A percentile compares a stretch with the other conserved stretches of the same genome.
phyloP scores from a whole-genome alignment of 2,113 vertebrate species.

The Carettochelys insculpta region DNA sequence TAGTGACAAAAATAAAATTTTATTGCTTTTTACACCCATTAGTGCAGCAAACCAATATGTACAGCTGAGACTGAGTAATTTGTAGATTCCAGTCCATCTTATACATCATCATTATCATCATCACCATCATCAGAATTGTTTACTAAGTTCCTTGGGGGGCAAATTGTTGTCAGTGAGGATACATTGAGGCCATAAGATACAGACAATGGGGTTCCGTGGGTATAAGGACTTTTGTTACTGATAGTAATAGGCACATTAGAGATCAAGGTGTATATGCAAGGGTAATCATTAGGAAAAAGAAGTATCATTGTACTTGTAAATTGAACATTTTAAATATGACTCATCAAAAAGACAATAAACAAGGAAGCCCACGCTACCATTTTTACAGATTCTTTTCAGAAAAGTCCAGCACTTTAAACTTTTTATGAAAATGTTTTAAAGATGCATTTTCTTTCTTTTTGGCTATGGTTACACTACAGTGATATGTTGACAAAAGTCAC shows the following conservation, averaged over 20 bases:
- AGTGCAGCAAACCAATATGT: conserved; percentile 4
- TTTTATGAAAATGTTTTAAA: background rate
- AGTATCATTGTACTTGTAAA: background rate
- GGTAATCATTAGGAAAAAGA: conserved; percentile 6
- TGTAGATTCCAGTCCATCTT: conserved; percentile 19
- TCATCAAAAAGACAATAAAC: background rate
- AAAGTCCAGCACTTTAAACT: background rate
- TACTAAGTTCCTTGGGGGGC: background rate
- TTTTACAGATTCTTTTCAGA: background rate
- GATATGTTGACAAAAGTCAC: too few relatives aligned
- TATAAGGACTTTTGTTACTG: conserved; percentile 37
- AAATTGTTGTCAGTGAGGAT: background rate
- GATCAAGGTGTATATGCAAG: background rate
- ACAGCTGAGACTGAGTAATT: background rate
- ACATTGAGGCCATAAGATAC: background rate
- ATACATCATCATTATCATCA: background rate
- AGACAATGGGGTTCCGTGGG: background rate
- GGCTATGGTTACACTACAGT: too few relatives aligned
- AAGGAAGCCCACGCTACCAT: background rate
- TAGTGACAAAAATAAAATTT: background rate
- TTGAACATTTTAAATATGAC: background rate
- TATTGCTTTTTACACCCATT: background rate
- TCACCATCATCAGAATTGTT: background rate
- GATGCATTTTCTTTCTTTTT: fast-evolving
- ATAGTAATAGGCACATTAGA: conserved; percentile 17